Evolutionary conservation across 37 sponge, comb jelly and placozoan genomes (phyloP).

Genomic region (Geodia barretti): DNA sequence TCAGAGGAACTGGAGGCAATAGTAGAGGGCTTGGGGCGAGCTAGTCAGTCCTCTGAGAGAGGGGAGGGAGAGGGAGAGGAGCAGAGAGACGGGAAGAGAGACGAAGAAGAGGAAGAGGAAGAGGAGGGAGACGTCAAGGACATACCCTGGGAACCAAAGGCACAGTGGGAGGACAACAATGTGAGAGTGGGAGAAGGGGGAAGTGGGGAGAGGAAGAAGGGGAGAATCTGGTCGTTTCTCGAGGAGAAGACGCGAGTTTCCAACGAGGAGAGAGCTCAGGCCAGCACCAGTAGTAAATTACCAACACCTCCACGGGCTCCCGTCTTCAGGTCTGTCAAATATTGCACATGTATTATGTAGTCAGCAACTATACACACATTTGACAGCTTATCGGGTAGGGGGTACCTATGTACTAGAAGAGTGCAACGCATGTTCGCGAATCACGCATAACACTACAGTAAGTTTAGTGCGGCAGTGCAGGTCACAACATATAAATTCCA

Average conservation of each 20-base stretch:
- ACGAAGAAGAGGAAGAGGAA: background rate
- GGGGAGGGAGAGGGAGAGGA: background rate
- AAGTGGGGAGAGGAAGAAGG: background rate
- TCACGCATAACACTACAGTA: no score
- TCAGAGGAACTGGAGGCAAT: background rate
- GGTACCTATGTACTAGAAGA: no score
- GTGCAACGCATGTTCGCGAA: no score
- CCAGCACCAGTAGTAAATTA: background rate
- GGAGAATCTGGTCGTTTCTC: background rate
- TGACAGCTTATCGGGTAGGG: no score
- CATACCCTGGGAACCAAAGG: background rate
- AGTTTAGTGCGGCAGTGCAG: no score
- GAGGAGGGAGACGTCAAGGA: background rate
- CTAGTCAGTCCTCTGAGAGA: background rate
- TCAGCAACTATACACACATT: no score
- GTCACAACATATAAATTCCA: no score
- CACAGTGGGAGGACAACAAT: slow-evolving; percentile 2
- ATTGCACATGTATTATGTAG: no score
- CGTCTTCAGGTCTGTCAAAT: no score
- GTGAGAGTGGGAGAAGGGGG: background rate
- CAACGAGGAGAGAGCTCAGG: background rate
- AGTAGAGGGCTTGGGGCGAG: background rate
- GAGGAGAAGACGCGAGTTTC: background rate
- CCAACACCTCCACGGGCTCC: no score
- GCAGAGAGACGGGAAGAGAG: background rate